These are phyloP conservation scores for Rhingia rostrata DNA, from an alignment of 2,888 invertebrate genomes.

Conservation along the genomic window DNA sequence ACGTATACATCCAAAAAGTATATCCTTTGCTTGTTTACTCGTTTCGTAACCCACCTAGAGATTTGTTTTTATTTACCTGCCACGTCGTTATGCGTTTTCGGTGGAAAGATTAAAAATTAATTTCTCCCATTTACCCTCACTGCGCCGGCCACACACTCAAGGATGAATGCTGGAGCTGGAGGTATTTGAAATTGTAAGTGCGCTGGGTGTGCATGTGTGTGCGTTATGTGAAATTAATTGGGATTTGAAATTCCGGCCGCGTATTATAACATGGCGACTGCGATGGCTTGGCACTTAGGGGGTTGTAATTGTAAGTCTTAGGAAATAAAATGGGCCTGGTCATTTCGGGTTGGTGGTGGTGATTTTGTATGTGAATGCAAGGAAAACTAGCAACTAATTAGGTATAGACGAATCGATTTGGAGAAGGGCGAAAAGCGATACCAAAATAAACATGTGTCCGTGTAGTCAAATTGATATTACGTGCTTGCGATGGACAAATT, in stretches of 20 bases:
- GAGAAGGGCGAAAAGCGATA: neutral
- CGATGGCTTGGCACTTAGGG: constrained; percentile 32
- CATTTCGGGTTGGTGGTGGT: constrained; percentile 11
- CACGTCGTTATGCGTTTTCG: constrained; percentile 44
- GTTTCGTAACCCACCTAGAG: constrained; percentile 17
- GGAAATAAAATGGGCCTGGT: neutral
- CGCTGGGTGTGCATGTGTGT: neutral
- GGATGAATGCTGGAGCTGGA: no score
- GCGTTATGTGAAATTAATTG: constrained; percentile 54
- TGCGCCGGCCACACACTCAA: no score
- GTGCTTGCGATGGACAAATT: constrained; percentile 34
- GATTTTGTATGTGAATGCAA: constrained; percentile 12
- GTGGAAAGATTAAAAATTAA: constrained; percentile 49
- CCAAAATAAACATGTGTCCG: constrained; percentile 45
- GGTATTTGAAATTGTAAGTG: no score
- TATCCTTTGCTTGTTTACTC: constrained; percentile 9
- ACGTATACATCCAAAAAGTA: neutral
- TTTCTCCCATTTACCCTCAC: constrained; percentile 16
- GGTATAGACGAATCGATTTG: neutral
- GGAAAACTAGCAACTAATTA: constrained; percentile 39
- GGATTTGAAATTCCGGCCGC: constrained; percentile 61
- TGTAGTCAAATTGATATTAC: constrained; percentile 48
- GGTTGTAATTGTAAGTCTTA: constrained; percentile 37
- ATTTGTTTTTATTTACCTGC: constrained; percentile 43
- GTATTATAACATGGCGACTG: constrained; percentile 63